Base-by-base conservation (phyloP, 2,113 vertebrate genomes). In the Trichechus manatus region DNA sequence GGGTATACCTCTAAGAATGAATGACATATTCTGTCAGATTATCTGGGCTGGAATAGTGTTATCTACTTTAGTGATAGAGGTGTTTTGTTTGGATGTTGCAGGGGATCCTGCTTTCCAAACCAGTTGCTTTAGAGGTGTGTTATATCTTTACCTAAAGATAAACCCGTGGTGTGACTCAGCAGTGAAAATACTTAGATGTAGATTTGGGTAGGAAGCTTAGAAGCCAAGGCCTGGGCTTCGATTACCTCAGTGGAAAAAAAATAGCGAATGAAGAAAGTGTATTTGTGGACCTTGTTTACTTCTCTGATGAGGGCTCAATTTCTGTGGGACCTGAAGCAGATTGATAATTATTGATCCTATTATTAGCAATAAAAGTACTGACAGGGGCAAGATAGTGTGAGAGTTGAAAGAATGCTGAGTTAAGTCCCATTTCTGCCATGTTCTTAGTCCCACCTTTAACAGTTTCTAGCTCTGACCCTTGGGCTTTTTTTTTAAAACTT, bases 231-330 rank as follows among this genome's bases (percentile, higher is more conserved):
- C n/a, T 70, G 53, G 33, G 14, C 59, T 56, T 19, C 78, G 47
- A 56, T 36, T 23, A 78, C 47, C 44, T 92, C 29, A 50, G 17
- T 72, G 61, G 70, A 56, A 59, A 47, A 70, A n/a, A 80, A 80
- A 3, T 36, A 39, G n/a, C 70, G 20, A 70, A 68, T 68, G 50
- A 59, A 68, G 39, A 42, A 47, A 59, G 56, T 36, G 9, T 63
- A 47, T 93, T 84, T 91, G 75, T n/a, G 14, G 68, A 15, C n/a
- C 19, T 96, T 94, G 23, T 36, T 85, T 33, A 42, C 59, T 70
- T 90, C 29, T n/a, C 23, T 44, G 23, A 0, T 56, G 42, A 61
- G n/a, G 53, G 56, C 68, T 95, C 36, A 68, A 0, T 89, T 81
- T 89, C 66, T 68, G 0, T 93, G 42, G 29, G 44, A 63, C 19